Evolutionary conservation across 92 coral and sea anemone species (phyloP), one percentile per base, ranked within the genome.

Genomic region (Paragorgia papillata): DNA sequence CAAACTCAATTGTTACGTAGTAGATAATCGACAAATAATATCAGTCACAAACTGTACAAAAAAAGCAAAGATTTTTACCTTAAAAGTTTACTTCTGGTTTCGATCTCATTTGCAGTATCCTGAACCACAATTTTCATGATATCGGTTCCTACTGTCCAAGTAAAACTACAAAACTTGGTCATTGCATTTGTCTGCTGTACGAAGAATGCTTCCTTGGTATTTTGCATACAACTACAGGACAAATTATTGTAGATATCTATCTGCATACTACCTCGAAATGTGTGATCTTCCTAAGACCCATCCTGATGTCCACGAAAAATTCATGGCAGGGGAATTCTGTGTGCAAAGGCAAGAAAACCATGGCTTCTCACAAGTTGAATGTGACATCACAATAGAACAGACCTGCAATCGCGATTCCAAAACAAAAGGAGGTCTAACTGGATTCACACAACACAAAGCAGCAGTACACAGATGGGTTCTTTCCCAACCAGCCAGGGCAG

Each of bases 201-300:
- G 65, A 75, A 80, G 71, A 61, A 82, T 82, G 86, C 79, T 86
- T 24, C 71, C 90, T 28, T 86, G 84, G 84, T 86, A 82, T 41
- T 86, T 82, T 71, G 87, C 87, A 18, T 70, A 86, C 28, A 82
- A n/a, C n/a, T n/a, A 86, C 40, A 86, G 84, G 80, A 32, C 80
- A n/a, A 86, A 82, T 55, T 86, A 83, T 43, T 77, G 87, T 55
- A 69, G 81, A 61, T 86, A 82, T 71, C 57, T 86, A n/a, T n/a
- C n/a, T n/a, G n/a, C n/a, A n/a, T n/a, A n/a, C n/a, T n/a, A n/a
- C n/a, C n/a, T n/a, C n/a, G n/a, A n/a, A n/a, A n/a, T n/a, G n/a
- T n/a, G n/a, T n/a, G n/a, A n/a, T n/a, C n/a, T 30, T 69, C 57
- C 70, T 14, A 80, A 75, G 48, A 76, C 70, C 25, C 82, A 83